A percentile compares a stretch with the other conserved stretches of the same genome.
These are phyloP conservation scores for Fregata magnificens DNA, from an alignment of 2,113 vertebrate species.

Conservation along the genomic window DNA sequence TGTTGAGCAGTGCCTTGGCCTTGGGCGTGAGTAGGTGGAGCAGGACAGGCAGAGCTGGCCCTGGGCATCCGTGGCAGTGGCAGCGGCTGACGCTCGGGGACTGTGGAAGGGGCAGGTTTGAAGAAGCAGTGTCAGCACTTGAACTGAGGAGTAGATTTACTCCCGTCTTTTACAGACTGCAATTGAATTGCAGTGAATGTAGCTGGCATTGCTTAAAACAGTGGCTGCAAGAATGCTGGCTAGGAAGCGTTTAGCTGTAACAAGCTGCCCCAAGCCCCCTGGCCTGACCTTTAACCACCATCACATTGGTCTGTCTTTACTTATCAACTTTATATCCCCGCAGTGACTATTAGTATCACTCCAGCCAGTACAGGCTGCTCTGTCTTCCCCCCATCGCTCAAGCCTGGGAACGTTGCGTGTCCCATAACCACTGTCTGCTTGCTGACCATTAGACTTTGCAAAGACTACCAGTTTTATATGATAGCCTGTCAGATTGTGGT, in stretches of 20 bases:
- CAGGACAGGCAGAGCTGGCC: not conserved
- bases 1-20: not conserved
- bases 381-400: not conserved
- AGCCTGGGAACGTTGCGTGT: not conserved
- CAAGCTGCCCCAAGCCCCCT: not conserved
- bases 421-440: not conserved
- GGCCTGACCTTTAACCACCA: not conserved
- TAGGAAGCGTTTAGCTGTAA: not conserved
- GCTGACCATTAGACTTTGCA: not conserved
- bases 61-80: accelerated
- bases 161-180: not conserved
- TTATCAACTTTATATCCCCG: not conserved
- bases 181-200: slow-evolving; percentile 18
- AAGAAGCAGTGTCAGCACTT: not conserved
- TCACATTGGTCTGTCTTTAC: not conserved
- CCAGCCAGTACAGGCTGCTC: not conserved
- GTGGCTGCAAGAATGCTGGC: not conserved
- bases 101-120: not conserved
- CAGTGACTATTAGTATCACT: not conserved
- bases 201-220: not conserved
- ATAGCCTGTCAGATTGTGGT: not conserved
- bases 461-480: not conserved
- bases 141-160: not conserved
- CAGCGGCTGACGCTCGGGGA: not conserved
- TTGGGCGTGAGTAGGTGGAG: not conserved